phyloP scores from a whole-genome alignment of 1,140 invertebrate genomes.

The Lepidotrigona ventralis region DNA sequence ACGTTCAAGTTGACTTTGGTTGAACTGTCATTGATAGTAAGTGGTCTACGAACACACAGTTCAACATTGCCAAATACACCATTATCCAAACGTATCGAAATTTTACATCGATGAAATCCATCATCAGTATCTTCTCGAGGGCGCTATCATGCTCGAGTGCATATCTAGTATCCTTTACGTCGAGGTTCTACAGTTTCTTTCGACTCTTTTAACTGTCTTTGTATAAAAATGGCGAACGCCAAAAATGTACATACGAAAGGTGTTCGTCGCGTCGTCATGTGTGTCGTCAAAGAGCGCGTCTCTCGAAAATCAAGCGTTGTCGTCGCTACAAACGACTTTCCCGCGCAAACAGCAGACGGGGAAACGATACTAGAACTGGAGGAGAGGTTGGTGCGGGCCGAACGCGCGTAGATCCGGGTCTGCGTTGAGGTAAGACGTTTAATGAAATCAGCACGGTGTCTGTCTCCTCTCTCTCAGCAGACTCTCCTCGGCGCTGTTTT shows the following conservation, averaged over 20 bases:
- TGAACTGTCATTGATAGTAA: conserved; percentile 95
- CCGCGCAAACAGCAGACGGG: conserved; percentile 2
- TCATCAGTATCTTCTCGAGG: conserved; percentile 92
- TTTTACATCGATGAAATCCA: conserved; percentile 92
- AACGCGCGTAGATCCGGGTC: neutral
- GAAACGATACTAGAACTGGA: neutral
- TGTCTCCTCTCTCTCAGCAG: conserved; percentile 58
- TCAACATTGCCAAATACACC: conserved; percentile 91
- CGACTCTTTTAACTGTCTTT: conserved; percentile 82
- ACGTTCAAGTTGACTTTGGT: conserved; percentile 93
- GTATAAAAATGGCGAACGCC: conserved; percentile 53
- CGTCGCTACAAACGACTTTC: neutral
- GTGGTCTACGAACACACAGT: conserved; percentile 90
- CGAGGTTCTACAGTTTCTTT: conserved; percentile 92
- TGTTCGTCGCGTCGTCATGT: too few relatives aligned
- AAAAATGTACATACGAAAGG: conserved; percentile 22
- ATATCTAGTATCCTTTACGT: conserved; percentile 93
- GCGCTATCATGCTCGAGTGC: conserved; percentile 89
- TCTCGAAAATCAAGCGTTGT: neutral
- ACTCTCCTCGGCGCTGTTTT: conserved; percentile 72
- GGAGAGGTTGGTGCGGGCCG: too few relatives aligned
- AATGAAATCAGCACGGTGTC: conserved; percentile 77
- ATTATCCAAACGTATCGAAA: conserved; percentile 88
- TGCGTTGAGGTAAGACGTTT: conserved; percentile 75
- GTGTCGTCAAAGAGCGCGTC: too few relatives aligned